These are phyloP conservation scores for Drosophila leontia DNA, from an alignment of 1,140 invertebrate species.

Conservation along the genomic window DNA sequence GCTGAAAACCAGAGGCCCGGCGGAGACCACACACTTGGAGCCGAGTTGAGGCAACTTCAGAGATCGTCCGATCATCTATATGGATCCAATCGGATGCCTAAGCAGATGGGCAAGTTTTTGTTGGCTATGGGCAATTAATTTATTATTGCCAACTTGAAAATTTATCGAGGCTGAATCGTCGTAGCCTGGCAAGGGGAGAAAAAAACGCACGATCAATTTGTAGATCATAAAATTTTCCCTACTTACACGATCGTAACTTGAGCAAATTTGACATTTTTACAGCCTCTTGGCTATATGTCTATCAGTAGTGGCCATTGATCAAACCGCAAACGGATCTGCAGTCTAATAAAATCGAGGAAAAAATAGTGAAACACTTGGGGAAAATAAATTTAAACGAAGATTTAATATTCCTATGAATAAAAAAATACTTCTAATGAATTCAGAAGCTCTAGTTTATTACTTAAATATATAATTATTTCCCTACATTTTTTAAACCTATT, in stretches of 20 bases:
- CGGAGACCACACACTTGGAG: conserved; percentile 64
- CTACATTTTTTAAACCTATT: too few relatives aligned
- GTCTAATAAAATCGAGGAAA: conserved; percentile 47
- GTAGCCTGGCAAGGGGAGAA: conserved; percentile 18
- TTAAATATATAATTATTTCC: background rate
- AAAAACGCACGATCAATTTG: conserved; percentile 74
- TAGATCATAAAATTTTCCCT: conserved; percentile 73
- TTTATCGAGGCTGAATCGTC: conserved; percentile 61
- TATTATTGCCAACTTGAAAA: conserved; percentile 79
- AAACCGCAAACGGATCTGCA: conserved; percentile 51
- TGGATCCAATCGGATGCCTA: conserved; percentile 28
- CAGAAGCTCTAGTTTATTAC: too few relatives aligned
- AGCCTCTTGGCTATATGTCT: conserved; percentile 33
- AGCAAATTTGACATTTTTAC: conserved; percentile 83
- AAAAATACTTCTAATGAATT: too few relatives aligned
- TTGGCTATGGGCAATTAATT: conserved; percentile 76
- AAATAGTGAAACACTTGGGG: background rate
- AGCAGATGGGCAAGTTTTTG: conserved; percentile 66
- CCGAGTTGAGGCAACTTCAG: conserved; percentile 17
- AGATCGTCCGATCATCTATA: conserved; percentile 27
- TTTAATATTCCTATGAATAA: too few relatives aligned
- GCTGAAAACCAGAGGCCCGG: conserved; percentile 73
- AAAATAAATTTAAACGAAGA: background rate
- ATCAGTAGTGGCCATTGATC: conserved; percentile 56
- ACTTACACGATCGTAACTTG: conserved; percentile 67